Base-by-base conservation (phyloP, 2,797 vertebrate species). In the Eospalax fontanierii region DNA sequence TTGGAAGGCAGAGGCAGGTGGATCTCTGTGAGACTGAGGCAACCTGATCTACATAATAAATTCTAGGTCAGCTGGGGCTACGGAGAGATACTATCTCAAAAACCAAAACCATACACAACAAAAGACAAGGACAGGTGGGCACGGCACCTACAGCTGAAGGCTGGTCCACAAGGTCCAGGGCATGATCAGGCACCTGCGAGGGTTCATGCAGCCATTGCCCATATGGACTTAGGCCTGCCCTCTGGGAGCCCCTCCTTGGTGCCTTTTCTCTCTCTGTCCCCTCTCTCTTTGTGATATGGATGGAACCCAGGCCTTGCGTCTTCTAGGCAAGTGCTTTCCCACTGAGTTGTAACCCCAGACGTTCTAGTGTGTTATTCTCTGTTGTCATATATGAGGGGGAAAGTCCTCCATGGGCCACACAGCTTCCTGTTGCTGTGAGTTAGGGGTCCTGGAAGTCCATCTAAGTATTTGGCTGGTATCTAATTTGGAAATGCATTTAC, bases 401-500 rank as follows among this genome's bases (percentile, higher is more conserved):
- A 21, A 1, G 7, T 78, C 43, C 30, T 65, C 26, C 1, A 0
- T 71, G 78, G 54, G 28, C 16, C n/a, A 12, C 40, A 43, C 4
- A 19, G 61, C 63, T 89, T 86, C 63, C 16, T 30, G 54, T 16
- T 76, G n/a, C 50, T 63, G 2, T 80, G 70, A n/a, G 15, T 50
- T 28, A 73, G 70, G 76, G 35, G 33, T 61, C 33, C 65, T 82
- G 28, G 40, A 43, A 21, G 43, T 65, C 33, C 35, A 68, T 63
- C 30, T 19, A 14, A 43, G 30, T 22, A 85, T 28, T n/a, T 78
- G 26, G 46, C 76, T 84, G 15, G 6, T 50, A 83, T 18, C 30
- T 83, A n/a, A 21, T 83, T 83, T 68, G 81, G 40, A 83, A 87
- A 94, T 18, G 43, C 33, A 66, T 71, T 50, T 78, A 43, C 59